Base-by-base conservation (phyloP, 1,140 invertebrate species). In the Sitophilus oryzae region DNA sequence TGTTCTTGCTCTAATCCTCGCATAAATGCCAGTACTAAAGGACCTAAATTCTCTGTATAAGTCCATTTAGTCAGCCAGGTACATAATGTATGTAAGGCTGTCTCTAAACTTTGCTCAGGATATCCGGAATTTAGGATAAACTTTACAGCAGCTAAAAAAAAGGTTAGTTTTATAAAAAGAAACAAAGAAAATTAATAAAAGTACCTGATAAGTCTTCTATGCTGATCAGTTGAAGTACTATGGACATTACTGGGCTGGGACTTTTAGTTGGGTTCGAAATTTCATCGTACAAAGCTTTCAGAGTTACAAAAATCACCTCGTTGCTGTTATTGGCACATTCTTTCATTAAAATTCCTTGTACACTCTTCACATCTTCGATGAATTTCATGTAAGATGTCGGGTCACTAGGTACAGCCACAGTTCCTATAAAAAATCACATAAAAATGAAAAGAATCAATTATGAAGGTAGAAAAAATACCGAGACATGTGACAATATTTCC, bases 1-100 rank as follows among this genome's bases (percentile, higher is more conserved):
- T 71, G 71, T 8, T 78, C 72, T 0, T 70, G 68, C 23, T 77
- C 73, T 20, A 82, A 68, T 0, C 75, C 62, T 23, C 67, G 62
- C 52, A 82, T 75, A 16, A 81, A 72, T 1, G 73, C 71, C 45
- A 79, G 68, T 2, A 82, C 76, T 68, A 79, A 76, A 1, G 69
- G 64, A 23, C 73, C 73, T 0, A 82, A 65, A 52, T 74, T 74
- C 16, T 75, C 71, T 1, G 73, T 75, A 36, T 69, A 73, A 9
- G 67, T 73, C 70, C 77, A 80, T 16, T 70, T 64, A 0, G 66
- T 63, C 22, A 80, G 61, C 77, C 79, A 81, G 1, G 59, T 64
- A 58, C 77, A 79, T 0, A 82, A 63, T 34, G 77, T 68, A 19
- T 64, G 66, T 6, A 80, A 62, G 2, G 74, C 76, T 64, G 66